Base-by-base conservation (phyloP, 1,140 invertebrate genomes). In the Hermatobates lingyangjiaoensis region DNA sequence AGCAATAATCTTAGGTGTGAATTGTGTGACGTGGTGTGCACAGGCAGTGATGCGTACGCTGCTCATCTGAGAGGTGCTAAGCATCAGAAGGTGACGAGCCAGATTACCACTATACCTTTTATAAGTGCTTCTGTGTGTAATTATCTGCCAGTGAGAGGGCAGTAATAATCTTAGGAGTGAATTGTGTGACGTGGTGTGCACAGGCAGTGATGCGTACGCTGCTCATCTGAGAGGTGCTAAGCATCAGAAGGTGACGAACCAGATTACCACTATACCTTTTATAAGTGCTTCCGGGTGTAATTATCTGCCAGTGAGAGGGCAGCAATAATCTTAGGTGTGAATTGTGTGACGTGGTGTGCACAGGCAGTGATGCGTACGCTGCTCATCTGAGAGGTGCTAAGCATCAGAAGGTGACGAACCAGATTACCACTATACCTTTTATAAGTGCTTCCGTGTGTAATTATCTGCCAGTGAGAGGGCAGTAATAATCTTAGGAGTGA, bases 11-110 rank as follows among this genome's bases (percentile, higher is more conserved):
- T 87, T 50, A 74, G 86, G 34, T 89, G 87, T 67, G 86, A 90
- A 63, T 74, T 98, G 10, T 98, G 94, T 66, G 91, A 97, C 70
- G 90, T 98, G 4, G 93, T 91, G 15, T 98, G 94, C 66, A 97
- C 94, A 7, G 92, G 93, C 46, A 83, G 87, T 45, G 94, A 98
- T 73, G 91, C 94, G 0, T 98, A 97, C 71, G 89, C 91, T 28
- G 92, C 94, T 27, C 95, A 98, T 71, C 90, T 98, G 57, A 76
- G 92, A 53, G 94, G 94, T 45, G 83, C 91, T 50, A 98, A 97
- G 66, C 95, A 98, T 74, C 89, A 94, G 66, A 97, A 97, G 69
- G 77, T 78, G 58, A 49, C n/a, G n/a, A n/a, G n/a, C n/a, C n/a
- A n/a, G n/a, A n/a, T n/a, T n/a, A n/a, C n/a, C n/a, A n/a, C n/a